Evolutionary conservation across 2,113 vertebrate species (phyloP), one percentile per base, ranked within the genome.

Genomic region (Rhadina sibilatrix): DNA sequence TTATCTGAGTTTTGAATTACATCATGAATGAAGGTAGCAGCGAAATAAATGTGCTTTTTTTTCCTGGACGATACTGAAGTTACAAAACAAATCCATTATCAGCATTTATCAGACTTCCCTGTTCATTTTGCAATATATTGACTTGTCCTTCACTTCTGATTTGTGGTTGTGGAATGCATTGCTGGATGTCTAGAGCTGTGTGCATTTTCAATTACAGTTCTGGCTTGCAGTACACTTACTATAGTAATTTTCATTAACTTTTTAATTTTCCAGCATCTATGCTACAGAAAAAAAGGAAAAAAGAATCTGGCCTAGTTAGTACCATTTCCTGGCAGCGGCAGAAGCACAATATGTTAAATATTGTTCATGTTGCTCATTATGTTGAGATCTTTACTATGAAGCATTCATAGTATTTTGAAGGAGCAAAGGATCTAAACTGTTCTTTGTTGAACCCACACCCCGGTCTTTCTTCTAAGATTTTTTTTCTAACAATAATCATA

Each of bases 71-170:
- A 64, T 63, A 46, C 46, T 66, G 80, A 81, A 75, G 56, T 81
- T 64, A 61, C 22, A 82, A 90, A 94, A 66, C 77, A 89, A 91
- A 89, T 87, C 77, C 37, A 49, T 93, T 83, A 60, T 71, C 60
- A 68, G 64, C 52, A 52, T 91, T 94, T 86, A 82, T 94, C 72
- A 89, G 72, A 54, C 74, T 91, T 87, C 76, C 60, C 57, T 72
- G 23, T 87, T 92, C 25, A 56, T 92, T 94, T 74, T 91, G 70
- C 70, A 75, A 7, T 84, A 68, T 93, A 93, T 82, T 89, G 91
- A 91, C 74, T 92, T 75, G 77, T 56, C 72, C 64, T 91, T 95
- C 52, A 35, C 15, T 78, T 59, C 44, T 72, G 52, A 76, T 87
- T 82, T 83, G 66, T 82, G 70, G 28, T 71, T 83, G 71, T 75